Evolutionary conservation across 2,888 invertebrate genomes (phyloP).

Genomic region (Xestia xanthographa): DNA sequence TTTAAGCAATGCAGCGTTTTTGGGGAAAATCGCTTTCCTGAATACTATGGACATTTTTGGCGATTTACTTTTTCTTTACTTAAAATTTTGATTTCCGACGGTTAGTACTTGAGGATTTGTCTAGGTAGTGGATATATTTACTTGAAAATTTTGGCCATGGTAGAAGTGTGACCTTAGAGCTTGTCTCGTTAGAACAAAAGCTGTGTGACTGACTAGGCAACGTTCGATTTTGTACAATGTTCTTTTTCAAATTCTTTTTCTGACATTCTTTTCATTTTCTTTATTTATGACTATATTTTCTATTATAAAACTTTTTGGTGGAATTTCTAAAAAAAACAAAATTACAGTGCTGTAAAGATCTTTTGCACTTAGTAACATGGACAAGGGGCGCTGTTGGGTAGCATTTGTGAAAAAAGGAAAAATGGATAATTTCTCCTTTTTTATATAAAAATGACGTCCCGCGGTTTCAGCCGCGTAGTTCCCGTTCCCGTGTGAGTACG

Average conservation of each 20-base stretch:
- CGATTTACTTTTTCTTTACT: constrained; percentile 43
- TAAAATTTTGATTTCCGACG: constrained; percentile 34
- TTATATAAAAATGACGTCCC: no score
- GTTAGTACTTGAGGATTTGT: constrained; percentile 72
- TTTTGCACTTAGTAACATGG: background rate
- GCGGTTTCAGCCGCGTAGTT: no score
- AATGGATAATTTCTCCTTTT: no score
- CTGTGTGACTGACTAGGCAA: constrained; percentile 48
- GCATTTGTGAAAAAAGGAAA: background rate
- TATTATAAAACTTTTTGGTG: constrained; percentile 25
- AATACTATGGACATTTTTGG: constrained; percentile 83
- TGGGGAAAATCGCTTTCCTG: constrained; percentile 81
- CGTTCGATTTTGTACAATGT: constrained; percentile 48
- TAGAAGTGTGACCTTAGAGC: constrained; percentile 70
- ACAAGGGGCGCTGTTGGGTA: background rate
- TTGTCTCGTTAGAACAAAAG: constrained; percentile 68
- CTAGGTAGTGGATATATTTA: constrained; percentile 67
- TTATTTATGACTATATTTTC: constrained; percentile 1
- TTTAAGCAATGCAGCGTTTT: constrained; percentile 81
- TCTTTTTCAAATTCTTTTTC: constrained; percentile 57
- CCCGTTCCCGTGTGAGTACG: no score
- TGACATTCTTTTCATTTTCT: constrained; percentile 35
- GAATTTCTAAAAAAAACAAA: background rate
- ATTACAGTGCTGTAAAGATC: background rate
- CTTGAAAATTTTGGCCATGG: constrained; percentile 85